Evolutionary conservation across 2,888 invertebrate species (phyloP).

Genomic region (Drosophila setosimentum): DNA sequence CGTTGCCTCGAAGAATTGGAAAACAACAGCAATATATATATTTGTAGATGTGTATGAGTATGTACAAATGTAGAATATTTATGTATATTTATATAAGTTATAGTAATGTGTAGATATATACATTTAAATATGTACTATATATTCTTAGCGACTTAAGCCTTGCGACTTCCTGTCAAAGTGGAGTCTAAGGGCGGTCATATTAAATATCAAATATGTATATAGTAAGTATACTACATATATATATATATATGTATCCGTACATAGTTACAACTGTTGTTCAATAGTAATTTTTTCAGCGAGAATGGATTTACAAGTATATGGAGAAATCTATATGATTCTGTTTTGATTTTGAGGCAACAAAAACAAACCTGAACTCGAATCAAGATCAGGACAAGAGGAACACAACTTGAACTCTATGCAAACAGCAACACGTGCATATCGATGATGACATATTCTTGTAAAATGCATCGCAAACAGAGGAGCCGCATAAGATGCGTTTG

Average conservation of each 20-base stretch:
- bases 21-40: conserved; percentile 75
- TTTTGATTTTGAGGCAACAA: conserved; percentile 2
- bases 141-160: conserved; percentile 8
- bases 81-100: neutral
- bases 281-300: conserved; percentile 42
- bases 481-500: conserved; percentile 54
- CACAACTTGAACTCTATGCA: conserved; percentile 29
- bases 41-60: conserved; percentile 8
- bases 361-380: neutral
- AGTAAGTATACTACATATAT: neutral
- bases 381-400: neutral
- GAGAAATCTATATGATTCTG: neutral
- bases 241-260: neutral
- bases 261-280: conserved; percentile 25
- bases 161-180: conserved; percentile 53
- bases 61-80: neutral
- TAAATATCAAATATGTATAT: conserved; percentile 37
- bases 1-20: conserved; percentile 62
- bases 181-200: conserved; percentile 33
- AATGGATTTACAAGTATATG: neutral
- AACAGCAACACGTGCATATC: conserved; percentile 52
- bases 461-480: conserved; percentile 64
- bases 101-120: neutral
- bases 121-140: neutral
- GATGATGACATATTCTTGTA: conserved; percentile 57